Base-by-base conservation (phyloP, 1,140 invertebrate genomes). In the Ceratina australensis region DNA sequence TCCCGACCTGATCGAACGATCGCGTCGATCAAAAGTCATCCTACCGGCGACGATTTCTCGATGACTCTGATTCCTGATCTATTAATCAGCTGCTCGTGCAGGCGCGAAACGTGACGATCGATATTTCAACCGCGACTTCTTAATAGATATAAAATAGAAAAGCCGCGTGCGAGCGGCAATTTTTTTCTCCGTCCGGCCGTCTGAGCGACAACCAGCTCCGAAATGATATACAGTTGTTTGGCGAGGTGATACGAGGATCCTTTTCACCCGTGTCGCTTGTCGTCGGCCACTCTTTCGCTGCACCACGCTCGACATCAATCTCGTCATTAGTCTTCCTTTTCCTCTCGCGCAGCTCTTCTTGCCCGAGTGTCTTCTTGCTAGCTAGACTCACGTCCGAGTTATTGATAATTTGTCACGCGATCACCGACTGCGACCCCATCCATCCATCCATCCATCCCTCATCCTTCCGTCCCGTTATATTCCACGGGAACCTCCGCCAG, bases 291-390 rank as follows among this genome's bases (percentile, higher is more conserved):
- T 85, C 79, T 80, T 85, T 71, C 81, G 69, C 33, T 83, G 77
- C 73, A 50, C 26, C 74, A 26, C 59, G 79, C 61, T 68, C 79
- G 79, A 81, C 83, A 85, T 85, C 83, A 86, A 88, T 85, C 87
- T 88, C 85, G 82, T 89, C 87, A 88, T 88, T 90, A 86, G 87
- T 80, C 87, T 84, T 87, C 86, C 83, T 82, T 80, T 82, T 86
- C 79, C 86, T 81, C 75, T 22, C 33, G 33, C 33, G 2, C 33
- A 66, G 83, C 84, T 65, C 79, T 80, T 79, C 86, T 59, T 33
- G 85, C 82, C 81, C 81, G 71, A 84, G 85, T 74, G 75, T 82
- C 72, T 80, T 82, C 69, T 78, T 81, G 85, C 75, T 79, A 73
- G 77, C 33, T 42, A n/a, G n/a, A 86, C 80, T 85, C 73, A 64